Conservation (phyloP, 2,113 vertebrate genomes). For the Forbesichthys papilliferus region DNA sequence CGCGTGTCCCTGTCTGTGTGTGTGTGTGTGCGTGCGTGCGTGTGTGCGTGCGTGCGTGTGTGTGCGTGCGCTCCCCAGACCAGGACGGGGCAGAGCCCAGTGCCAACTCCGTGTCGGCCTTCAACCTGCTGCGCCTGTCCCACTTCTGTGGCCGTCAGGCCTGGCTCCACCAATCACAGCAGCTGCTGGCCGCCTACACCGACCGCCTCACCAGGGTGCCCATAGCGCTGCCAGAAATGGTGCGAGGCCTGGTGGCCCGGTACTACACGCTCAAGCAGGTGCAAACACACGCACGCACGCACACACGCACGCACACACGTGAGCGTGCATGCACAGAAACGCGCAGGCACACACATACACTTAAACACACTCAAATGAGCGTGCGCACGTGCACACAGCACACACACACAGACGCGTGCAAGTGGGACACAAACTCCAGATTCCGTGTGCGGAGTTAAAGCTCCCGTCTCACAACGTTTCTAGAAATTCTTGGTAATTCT, state of each 20-base stretch:
- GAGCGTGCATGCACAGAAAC: neutral
- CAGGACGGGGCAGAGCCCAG: conserved; percentile 93
- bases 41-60: too few relatives aligned
- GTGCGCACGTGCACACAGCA: conserved; percentile 1
- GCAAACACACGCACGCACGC: neutral
- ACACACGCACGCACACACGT: neutral
- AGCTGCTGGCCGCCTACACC: conserved; percentile 84
- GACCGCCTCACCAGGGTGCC: conserved; percentile 85
- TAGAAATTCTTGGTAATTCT: neutral
- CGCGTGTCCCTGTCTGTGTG: too few relatives aligned
- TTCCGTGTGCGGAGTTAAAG: neutral
- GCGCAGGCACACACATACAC: neutral
- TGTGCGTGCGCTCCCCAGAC: conserved; percentile 70
- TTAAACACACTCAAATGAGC: neutral
- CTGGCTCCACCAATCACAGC: conserved; percentile 81
- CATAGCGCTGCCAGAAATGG: conserved; percentile 88
- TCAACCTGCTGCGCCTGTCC: conserved; percentile 87
- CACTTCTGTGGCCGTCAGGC: conserved; percentile 81
- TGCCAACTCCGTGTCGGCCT: conserved; percentile 84
- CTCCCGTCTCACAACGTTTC: neutral
- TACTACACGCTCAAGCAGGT: conserved; percentile 90
- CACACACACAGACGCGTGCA: neutral
- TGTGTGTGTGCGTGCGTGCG: too few relatives aligned
- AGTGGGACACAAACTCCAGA: neutral
- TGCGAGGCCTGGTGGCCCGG: conserved; percentile 77